Conservation (phyloP, 2,113 vertebrate species). For the Dipodomys stephensi region DNA sequence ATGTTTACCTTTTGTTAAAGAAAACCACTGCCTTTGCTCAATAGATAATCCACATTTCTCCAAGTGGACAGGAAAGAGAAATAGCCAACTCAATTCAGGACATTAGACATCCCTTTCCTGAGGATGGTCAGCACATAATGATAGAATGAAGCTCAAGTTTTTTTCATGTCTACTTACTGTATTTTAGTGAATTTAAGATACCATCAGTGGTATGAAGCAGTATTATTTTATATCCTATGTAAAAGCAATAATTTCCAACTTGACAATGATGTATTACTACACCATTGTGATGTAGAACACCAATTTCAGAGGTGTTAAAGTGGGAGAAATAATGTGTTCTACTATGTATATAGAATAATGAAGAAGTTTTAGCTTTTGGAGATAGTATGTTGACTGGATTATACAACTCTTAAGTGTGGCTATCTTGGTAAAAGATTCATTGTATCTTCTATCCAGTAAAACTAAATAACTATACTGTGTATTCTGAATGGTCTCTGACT, state of each 20-base stretch:
- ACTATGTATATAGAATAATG: background rate
- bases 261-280: background rate
- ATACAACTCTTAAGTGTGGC: background rate
- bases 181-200: slow-evolving; percentile 40
- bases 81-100: background rate
- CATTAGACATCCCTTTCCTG: background rate
- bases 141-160: background rate
- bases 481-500: background rate
- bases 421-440: background rate
- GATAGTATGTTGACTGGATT: background rate
- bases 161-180: background rate
- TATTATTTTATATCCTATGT: slow-evolving; percentile 40
- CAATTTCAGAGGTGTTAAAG: slow-evolving; percentile 13
- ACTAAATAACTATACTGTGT: background rate
- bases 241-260: background rate
- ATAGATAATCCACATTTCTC: slow-evolving; percentile 27
- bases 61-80: background rate
- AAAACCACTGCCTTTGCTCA: slow-evolving; percentile 28
- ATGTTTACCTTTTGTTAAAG: slow-evolving; percentile 25
- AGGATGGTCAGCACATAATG: background rate
- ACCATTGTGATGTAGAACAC: background rate
- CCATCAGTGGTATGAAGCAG: background rate
- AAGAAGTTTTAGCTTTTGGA: background rate
- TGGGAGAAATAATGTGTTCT: background rate
- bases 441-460: background rate